A percentile compares a stretch with the other conserved stretches of the same genome.
These are phyloP conservation scores for Azemiops feae DNA, from an alignment of 2,113 vertebrate species.

Conservation along the genomic window DNA sequence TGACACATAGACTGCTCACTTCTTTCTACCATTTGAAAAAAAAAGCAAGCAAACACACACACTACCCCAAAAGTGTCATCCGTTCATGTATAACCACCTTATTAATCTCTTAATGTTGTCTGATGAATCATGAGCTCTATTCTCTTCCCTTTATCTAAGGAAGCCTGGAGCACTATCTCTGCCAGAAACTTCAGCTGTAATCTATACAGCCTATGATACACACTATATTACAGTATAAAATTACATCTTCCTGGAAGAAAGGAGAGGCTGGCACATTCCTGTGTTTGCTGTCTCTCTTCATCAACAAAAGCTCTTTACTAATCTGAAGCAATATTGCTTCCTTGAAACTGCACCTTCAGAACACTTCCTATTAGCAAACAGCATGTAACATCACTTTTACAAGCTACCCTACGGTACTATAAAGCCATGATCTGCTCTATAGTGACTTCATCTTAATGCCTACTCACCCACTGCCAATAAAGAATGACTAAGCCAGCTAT, in stretches of 20 bases:
- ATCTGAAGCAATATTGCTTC: neutral
- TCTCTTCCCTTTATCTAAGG: neutral
- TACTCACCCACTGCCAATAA: neutral
- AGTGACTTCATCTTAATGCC: constrained; percentile 10
- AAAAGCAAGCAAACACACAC: neutral
- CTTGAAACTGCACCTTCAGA: neutral
- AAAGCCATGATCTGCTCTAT: neutral
- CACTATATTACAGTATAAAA: neutral
- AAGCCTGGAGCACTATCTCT: neutral
- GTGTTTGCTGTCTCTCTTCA: constrained; percentile 7
- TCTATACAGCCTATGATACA: neutral
- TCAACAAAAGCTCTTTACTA: neutral
- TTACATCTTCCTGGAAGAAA: neutral
- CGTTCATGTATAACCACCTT: neutral
- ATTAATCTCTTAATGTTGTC: neutral
- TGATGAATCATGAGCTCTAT: neutral
- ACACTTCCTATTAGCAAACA: constrained; percentile 2
- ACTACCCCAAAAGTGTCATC: neutral
- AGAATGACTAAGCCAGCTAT: neutral
- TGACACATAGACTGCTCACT: neutral
- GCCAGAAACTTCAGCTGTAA: neutral
- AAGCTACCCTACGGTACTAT: neutral
- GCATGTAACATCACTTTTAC: constrained; percentile 7
- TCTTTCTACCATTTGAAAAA: neutral
- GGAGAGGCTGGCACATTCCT: neutral